Evolutionary conservation across 2,113 vertebrate species (phyloP).

Genomic region (Indri indri): DNA sequence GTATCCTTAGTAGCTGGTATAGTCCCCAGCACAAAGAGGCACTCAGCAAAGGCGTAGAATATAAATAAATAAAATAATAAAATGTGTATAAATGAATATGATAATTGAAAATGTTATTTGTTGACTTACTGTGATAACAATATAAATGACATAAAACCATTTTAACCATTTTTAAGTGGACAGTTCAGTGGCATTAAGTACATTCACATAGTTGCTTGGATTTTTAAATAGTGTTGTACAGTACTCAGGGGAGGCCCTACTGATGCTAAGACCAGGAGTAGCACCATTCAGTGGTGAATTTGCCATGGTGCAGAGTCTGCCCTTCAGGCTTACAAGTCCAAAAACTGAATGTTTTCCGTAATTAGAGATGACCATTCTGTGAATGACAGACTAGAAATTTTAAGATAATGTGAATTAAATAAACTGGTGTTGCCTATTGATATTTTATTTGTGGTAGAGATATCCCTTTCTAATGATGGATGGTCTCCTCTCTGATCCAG

Average conservation of each 20-base stretch:
- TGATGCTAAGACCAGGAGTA: not conserved
- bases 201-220: not conserved
- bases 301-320: not conserved
- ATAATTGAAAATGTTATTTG: not conserved
- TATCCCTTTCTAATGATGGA: not conserved
- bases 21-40: not conserved
- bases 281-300: not conserved
- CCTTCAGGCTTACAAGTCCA: not conserved
- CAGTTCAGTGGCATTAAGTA: not conserved
- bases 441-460: not conserved
- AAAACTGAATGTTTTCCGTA: not conserved
- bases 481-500: not conserved
- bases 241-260: not conserved
- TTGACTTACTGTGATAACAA: not conserved
- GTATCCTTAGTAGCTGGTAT: not conserved
- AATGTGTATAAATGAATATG: not conserved
- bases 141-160: not conserved
- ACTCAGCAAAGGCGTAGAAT: not conserved
- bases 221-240: not conserved
- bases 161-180: not conserved
- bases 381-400: not conserved
- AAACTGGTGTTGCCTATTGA: too few relatives aligned
- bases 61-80: not conserved
- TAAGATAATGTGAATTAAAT: not conserved
- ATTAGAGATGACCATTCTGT: not conserved